A percentile compares a stretch with the other conserved stretches of the same genome.
These are phyloP conservation scores for Scortum barcoo DNA, from an alignment of 2,113 vertebrate genomes.

Conservation along the genomic window DNA sequence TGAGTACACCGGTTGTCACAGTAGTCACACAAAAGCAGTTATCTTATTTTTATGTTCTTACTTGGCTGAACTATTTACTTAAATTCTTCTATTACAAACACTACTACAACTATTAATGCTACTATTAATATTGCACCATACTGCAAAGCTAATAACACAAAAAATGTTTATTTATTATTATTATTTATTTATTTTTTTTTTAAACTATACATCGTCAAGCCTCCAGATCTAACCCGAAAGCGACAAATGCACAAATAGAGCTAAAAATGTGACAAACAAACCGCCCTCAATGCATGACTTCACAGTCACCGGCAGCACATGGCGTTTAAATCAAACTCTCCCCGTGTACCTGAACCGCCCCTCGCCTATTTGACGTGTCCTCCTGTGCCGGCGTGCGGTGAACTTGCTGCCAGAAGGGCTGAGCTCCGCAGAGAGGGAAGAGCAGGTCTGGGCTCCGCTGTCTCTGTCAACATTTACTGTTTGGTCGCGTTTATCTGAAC, in stretches of 20 bases:
- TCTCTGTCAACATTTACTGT: background rate
- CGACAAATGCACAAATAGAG: background rate
- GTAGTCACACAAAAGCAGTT: background rate
- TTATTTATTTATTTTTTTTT: too few species aligned
- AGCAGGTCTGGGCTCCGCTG: background rate
- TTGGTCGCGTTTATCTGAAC: background rate
- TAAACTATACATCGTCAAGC: too few species aligned
- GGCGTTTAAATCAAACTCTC: slow-evolving; percentile 34
- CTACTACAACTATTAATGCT: background rate
- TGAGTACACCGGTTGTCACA: background rate
- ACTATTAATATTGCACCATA: background rate
- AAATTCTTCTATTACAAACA: background rate
- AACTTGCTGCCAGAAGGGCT: background rate
- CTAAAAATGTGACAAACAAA: background rate
- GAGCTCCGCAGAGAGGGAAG: fast-evolving
- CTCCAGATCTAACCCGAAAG: too few species aligned
- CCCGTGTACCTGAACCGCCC: slow-evolving; percentile 36
- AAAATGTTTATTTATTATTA: too few species aligned
- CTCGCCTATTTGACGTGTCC: slow-evolving; percentile 26
- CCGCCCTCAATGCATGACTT: background rate
- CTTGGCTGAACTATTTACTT: background rate
- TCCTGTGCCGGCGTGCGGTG: background rate
- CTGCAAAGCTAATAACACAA: background rate
- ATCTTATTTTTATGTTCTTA: background rate
- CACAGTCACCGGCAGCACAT: background rate